Conservation (phyloP, 2,113 vertebrate species). For the Oostethus manadensis region DNA sequence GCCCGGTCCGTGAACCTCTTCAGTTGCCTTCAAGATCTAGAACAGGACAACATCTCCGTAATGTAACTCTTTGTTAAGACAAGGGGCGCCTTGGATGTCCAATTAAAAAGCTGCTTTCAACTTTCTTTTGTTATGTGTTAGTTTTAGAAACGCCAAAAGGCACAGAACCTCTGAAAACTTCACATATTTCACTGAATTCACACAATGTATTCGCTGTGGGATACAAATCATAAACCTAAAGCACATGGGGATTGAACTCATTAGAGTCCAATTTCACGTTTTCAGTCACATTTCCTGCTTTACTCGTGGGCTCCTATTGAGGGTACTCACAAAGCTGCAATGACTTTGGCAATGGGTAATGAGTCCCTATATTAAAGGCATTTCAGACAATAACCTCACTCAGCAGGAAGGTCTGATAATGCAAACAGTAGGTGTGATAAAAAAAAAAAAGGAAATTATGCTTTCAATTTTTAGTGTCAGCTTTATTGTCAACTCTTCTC, state of each 20-base stretch:
- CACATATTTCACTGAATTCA: conserved; percentile 5
- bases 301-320: conserved; percentile 46
- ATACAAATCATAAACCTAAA: conserved; percentile 36
- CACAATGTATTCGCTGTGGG: conserved; percentile 23
- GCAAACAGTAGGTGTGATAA: conserved; percentile 45
- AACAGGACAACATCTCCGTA: neutral
- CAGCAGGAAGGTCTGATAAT: conserved; percentile 48
- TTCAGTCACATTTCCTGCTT: conserved; percentile 38
- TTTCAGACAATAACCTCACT: conserved; percentile 52
- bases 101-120: conserved; percentile 5
- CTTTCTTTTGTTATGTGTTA: neutral
- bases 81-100: neutral
- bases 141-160: conserved; percentile 7
- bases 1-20: conserved; percentile 23
- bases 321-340: conserved; percentile 39
- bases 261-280: conserved; percentile 56
- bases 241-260: conserved; percentile 36
- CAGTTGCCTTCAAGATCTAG: conserved; percentile 14
- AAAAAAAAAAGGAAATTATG: conserved; percentile 47
- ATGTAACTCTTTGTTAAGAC: conserved; percentile 15
- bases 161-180: conserved; percentile 14
- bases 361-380: conserved; percentile 28
- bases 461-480: conserved; percentile 20
- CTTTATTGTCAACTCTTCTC: conserved; percentile 28
- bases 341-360: conserved; percentile 48